Base-by-base conservation (phyloP, 2,888 invertebrate genomes). In the Tricholauxania praeusta region DNA sequence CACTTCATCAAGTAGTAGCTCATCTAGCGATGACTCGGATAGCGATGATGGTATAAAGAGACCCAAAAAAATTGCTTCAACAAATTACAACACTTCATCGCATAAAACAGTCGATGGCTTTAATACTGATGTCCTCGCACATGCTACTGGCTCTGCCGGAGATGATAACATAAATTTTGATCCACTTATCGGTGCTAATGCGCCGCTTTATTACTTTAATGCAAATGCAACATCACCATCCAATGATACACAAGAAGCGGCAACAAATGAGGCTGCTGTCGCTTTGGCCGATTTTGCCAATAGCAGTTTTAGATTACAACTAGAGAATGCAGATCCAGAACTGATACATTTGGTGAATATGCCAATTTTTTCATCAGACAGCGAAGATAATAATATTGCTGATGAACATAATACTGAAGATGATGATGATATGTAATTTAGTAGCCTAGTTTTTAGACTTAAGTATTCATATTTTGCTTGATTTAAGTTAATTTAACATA, bases 351-450 rank as follows among this genome's bases (percentile, higher is more conserved):
- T 48, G 49, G 51, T 10, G 19, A 10, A 74, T n/a, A 28, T 79
- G 47, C 76, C 74, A 10, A 72, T 77, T 5, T 79, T 77, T 52
- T 77, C 77, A 15, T 39, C 28, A 14, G 47, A 48, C 15, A 32
- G 32, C 32, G 68, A 68, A 22, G 55, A 59, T 59, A 39, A 63
- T 22, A 47, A 55, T 7, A 47, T 17, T 49, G n/a, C 17, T 14
- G 17, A 47, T 48, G 47, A 8, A 17, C 47, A 19, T 32, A 48
- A 65, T 6, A 47, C 48, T 49, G 28, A 48, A n/a, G 22, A 19
- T 67, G 39, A 62, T 51, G 64, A 64, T 64, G 64, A 64, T 10
- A 51, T 64, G 64, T 64, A 64, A 64, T 64, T 64, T 64, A 64
- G 51, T 64, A 64, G 64, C 15, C 49, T 64, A 64, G 22, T 64